Evolutionary conservation across 2,113 vertebrate species (phyloP).

Genomic region (Neofelis nebulosa): DNA sequence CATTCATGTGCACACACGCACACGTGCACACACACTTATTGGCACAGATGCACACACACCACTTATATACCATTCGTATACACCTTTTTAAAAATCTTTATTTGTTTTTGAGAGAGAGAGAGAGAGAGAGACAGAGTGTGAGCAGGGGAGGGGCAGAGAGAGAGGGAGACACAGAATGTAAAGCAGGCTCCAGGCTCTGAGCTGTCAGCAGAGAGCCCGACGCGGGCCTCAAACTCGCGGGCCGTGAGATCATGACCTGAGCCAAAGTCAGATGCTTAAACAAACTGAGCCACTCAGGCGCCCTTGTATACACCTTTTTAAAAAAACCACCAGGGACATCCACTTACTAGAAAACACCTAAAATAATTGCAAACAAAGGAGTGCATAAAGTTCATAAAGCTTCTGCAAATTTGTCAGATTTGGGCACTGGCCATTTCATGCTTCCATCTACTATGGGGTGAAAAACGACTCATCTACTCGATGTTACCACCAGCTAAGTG

Average conservation of each 20-base stretch:
- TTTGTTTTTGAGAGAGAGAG: no score
- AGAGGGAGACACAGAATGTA: no score
- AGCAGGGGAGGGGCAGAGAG: no score
- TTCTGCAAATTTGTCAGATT: neutral
- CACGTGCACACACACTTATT: no score
- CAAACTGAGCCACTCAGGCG: no score
- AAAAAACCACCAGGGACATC: neutral
- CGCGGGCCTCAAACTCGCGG: no score
- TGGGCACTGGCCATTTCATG: accelerated
- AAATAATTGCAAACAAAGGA: neutral
- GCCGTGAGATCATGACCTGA: no score
- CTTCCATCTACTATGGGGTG: neutral
- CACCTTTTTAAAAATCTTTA: neutral
- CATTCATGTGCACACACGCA: neutral
- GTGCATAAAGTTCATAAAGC: neutral
- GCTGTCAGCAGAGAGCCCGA: no score
- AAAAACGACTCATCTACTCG: neutral
- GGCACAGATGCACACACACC: accelerated
- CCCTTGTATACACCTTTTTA: no score
- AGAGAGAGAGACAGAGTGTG: no score
- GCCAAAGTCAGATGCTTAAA: no score
- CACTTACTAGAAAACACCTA: neutral
- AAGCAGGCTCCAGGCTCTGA: no score
- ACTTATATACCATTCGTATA: neutral
- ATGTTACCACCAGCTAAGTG: neutral